Conservation (phyloP, 2,797 vertebrate species). For the Sebastes elongatus region DNA sequence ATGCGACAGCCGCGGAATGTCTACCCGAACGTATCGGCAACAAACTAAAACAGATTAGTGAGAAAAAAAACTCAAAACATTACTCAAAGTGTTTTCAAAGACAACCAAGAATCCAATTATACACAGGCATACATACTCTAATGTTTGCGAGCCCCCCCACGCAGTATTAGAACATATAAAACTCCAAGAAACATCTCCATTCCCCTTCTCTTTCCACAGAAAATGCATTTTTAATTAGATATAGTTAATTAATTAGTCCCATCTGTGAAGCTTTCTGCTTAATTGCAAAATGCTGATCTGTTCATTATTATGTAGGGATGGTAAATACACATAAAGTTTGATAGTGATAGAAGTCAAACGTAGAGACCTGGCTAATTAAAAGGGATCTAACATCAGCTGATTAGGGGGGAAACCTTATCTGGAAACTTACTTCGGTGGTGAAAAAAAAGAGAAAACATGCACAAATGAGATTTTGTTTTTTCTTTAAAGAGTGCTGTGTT, state of each 20-base stretch:
- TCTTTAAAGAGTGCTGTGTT: slow-evolving; percentile 6
- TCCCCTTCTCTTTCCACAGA: not conserved
- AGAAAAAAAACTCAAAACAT: not conserved
- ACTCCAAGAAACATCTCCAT: not conserved
- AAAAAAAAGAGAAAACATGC: slow-evolving; percentile 6
- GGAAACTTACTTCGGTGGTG: slow-evolving; percentile 17
- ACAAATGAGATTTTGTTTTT: slow-evolving; percentile 20
- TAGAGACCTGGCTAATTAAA: slow-evolving; percentile 62
- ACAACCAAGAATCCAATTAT: slow-evolving; percentile 28
- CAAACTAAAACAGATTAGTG: slow-evolving; percentile 12
- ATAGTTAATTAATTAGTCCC: slow-evolving; percentile 63
- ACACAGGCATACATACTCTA: not conserved
- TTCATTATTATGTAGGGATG: slow-evolving; percentile 54
- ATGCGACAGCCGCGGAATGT: slow-evolving; percentile 16
- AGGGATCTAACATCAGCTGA: slow-evolving; percentile 67
- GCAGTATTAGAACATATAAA: not conserved
- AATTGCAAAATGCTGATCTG: slow-evolving; percentile 67
- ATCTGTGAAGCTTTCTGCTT: slow-evolving; percentile 37
- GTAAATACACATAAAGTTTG: slow-evolving; percentile 68
- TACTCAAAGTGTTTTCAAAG: slow-evolving; percentile 18
- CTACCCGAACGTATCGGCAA: not conserved
- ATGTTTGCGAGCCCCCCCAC: not conserved
- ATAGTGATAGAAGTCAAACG: slow-evolving; percentile 68
- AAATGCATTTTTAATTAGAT: slow-evolving; percentile 62
- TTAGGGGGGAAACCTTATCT: slow-evolving; percentile 59